Evolutionary conservation across 2,113 vertebrate species (phyloP), one percentile per base, ranked within the genome.

Genomic region (Copsychus sechellarum): DNA sequence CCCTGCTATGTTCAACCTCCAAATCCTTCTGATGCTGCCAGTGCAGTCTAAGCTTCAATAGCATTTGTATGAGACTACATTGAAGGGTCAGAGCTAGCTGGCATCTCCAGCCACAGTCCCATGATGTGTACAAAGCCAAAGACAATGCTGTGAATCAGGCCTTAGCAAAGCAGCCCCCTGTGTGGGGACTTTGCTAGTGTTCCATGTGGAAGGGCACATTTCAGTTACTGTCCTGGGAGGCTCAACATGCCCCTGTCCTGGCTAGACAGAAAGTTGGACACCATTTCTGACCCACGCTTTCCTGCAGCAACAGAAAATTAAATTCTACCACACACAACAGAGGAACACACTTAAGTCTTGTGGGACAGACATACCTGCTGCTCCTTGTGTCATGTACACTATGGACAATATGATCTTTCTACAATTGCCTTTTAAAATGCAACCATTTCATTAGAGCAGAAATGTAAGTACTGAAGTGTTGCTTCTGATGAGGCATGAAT

Each of bases 351-450:
- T 36, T 22, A n/a, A 18, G 19, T 82, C 65, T 92, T 84, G 28
- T 45, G 69, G 83, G 81, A 90, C 64, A 80, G 83, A 88, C 57
- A 74, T 33, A 86, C 47, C 38, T 86, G 73, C 73, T 96, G 69
- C 91, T 88, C 48, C 61, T 92, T 81, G 54, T 24, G 42, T n/a
- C 58, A 78, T 50, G 86, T 74, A 88, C 86, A 92, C 81, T 93
- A 84, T 47, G 10, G 67, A 95, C 62, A 90, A 91, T 67, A 66
- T 77, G 85, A 95, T 91, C 50, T 92, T 80, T 94, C 74, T 91
- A 72, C 47, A 94, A 47, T 24, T 47, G 45, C 34, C 78, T 93
- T 92, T 97, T 94, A 94, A 97, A 90, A 93, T 65, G 47, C 72
- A 86, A 83, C 72, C 42, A 62, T 85, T 93, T 92, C 14, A 23